Conservation (phyloP, 2,797 vertebrate genomes). For the Anguilla obscura region DNA sequence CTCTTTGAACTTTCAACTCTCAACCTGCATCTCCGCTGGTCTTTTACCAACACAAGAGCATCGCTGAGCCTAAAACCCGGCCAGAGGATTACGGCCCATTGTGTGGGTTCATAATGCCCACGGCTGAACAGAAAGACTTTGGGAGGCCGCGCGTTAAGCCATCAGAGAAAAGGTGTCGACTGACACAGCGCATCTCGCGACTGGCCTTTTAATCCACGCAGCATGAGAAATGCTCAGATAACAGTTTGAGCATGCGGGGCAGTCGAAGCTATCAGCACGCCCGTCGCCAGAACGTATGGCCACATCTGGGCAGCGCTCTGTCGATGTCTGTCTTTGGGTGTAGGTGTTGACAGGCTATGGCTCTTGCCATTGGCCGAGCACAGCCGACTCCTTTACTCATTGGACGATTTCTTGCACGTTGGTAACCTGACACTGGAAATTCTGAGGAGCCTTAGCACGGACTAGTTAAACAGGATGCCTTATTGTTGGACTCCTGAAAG, state of each 20-base stretch:
- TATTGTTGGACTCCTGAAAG: neutral
- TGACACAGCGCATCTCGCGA: constrained; percentile 28
- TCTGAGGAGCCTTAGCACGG: neutral
- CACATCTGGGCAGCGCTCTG: neutral
- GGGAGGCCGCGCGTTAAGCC: neutral
- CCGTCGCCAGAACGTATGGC: neutral
- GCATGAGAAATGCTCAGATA: constrained; percentile 4
- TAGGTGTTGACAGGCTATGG: neutral
- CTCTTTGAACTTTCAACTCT: neutral
- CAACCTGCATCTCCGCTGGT: neutral
- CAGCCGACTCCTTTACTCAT: neutral
- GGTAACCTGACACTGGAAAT: neutral
- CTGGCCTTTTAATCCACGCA: constrained; percentile 5
- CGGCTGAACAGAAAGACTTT: neutral
- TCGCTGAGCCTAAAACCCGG: neutral
- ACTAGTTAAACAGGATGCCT: neutral
- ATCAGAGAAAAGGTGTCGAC: constrained; percentile 25
- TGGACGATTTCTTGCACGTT: neutral
- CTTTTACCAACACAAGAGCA: neutral
- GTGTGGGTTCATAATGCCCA: neutral
- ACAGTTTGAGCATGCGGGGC: neutral
- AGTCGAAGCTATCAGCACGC: neutral
- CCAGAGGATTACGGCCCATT: constrained; percentile 7
- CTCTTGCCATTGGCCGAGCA: neutral
- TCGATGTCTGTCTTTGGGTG: neutral